Percentiles rank a stretch among this genome's conserved stretches.
phyloP scores from a whole-genome alignment of 1,140 invertebrate genomes.

The Drosophila melanica region DNA sequence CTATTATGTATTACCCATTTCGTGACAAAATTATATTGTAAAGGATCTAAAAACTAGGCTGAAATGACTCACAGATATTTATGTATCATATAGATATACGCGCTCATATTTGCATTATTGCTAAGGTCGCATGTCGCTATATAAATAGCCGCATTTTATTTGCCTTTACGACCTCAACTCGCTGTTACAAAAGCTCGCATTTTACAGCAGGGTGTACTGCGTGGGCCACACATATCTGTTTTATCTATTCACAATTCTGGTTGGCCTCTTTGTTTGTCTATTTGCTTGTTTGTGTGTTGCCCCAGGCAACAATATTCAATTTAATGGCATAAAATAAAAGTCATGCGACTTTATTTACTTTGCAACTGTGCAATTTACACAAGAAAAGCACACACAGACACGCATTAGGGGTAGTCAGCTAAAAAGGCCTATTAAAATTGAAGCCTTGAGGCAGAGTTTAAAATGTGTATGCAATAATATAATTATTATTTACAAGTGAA shows the following conservation, averaged over 20 bases:
- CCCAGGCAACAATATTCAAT: conserved; percentile 42
- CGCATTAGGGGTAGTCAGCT: not conserved
- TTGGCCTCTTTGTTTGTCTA: conserved; percentile 7
- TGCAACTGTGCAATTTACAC: conserved; percentile 20
- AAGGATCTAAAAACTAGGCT: not conserved
- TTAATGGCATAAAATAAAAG: conserved; percentile 45
- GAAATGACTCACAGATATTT: conserved; percentile 27
- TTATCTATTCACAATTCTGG: conserved; percentile 5
- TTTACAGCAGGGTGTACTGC: conserved; percentile 6
- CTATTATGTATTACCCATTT: too few species aligned
- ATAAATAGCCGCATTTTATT: conserved; percentile 40
- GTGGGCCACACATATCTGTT: not conserved
- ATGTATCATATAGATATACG: conserved; percentile 24
- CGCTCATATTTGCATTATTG: conserved; percentile 25
- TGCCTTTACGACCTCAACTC: conserved; percentile 22
- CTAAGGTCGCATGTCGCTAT: conserved; percentile 29
- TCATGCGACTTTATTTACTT: conserved; percentile 33
- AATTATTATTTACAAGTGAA: too few species aligned
- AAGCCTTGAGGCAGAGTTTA: too few species aligned
- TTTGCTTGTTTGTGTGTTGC: conserved; percentile 24
- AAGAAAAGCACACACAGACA: conserved; percentile 12
- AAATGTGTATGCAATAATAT: too few species aligned
- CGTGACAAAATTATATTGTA: not conserved
- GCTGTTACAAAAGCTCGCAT: not conserved
- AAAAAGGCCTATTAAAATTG: not conserved